Percentiles rank a stretch among this genome's conserved stretches.
Conservation (phyloP, 2,113 vertebrate species). For the Boulengeromyrus knoepffleri region DNA sequence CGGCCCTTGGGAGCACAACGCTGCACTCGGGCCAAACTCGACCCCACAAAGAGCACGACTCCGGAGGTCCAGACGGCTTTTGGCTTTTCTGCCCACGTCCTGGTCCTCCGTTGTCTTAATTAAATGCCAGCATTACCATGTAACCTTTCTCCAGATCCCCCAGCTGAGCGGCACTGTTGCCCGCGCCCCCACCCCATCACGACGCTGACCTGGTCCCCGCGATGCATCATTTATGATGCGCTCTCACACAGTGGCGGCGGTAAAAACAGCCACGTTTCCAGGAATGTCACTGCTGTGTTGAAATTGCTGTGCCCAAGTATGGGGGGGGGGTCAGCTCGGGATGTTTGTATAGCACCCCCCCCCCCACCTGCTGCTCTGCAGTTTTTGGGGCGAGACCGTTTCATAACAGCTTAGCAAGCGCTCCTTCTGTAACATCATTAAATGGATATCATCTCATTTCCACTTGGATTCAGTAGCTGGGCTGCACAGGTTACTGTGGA, state of each 20-base stretch:
- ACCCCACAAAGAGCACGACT: background rate
- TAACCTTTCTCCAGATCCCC: slow-evolving; percentile 52
- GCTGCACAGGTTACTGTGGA: background rate
- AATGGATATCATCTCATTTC: background rate
- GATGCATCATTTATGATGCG: slow-evolving; percentile 34
- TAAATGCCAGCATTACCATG: slow-evolving; percentile 67
- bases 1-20: background rate
- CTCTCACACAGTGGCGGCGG: slow-evolving; percentile 13
- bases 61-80: background rate
- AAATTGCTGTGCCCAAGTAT: background rate
- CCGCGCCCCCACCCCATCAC: background rate
- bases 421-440: background rate
- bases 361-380: background rate
- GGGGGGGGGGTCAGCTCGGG: background rate
- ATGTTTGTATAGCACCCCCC: background rate
- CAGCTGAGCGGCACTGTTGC: slow-evolving; percentile 22
- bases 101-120: slow-evolving; percentile 36
- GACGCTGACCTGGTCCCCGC: slow-evolving; percentile 29
- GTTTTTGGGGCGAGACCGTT: no score
- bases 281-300: slow-evolving; percentile 31
- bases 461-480: background rate
- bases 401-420: background rate
- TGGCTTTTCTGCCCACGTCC: slow-evolving; percentile 46
- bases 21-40: background rate
- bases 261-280: slow-evolving; percentile 31